These are phyloP conservation scores for Acronicta alni DNA, from an alignment of 2,888 invertebrate species.

Conservation along the genomic window DNA sequence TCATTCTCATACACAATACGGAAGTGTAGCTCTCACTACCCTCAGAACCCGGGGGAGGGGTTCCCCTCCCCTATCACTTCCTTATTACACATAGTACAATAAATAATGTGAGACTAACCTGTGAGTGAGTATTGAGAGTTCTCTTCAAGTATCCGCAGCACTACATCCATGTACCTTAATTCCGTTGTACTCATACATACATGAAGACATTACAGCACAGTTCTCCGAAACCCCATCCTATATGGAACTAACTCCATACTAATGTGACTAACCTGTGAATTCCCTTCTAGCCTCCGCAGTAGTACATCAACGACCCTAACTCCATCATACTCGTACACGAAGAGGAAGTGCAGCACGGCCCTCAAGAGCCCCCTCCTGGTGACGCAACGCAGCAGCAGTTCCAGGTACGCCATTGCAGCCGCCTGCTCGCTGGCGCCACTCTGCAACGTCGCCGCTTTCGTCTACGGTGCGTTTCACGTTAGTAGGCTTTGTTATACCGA, in stretches of 20 bases:
- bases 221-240: too few species aligned
- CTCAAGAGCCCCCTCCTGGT: slow-evolving; percentile 95
- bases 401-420: slow-evolving; percentile 97
- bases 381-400: slow-evolving; percentile 96
- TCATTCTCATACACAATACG: too few species aligned
- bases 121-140: too few species aligned
- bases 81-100: too few species aligned
- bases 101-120: too few species aligned
- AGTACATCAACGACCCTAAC: slow-evolving; percentile 94
- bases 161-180: too few species aligned
- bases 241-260: background rate
- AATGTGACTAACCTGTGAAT: slow-evolving; percentile 90
- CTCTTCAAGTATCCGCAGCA: too few species aligned
- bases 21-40: too few species aligned
- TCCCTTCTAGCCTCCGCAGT: slow-evolving; percentile 93
- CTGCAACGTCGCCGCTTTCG: slow-evolving; percentile 90
- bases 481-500: slow-evolving; percentile 61
- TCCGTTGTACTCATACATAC: too few species aligned
- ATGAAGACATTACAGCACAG: too few species aligned
- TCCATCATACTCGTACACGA: slow-evolving; percentile 95
- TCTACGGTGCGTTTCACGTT: slow-evolving; percentile 78
- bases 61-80: too few species aligned
- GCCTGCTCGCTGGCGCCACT: slow-evolving; percentile 96
- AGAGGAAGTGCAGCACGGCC: slow-evolving; percentile 95
- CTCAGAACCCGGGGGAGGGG: too few species aligned